These are phyloP conservation scores for Psylliodes chrysocephalus DNA, from an alignment of 2,888 invertebrate genomes.

Conservation along the genomic window DNA sequence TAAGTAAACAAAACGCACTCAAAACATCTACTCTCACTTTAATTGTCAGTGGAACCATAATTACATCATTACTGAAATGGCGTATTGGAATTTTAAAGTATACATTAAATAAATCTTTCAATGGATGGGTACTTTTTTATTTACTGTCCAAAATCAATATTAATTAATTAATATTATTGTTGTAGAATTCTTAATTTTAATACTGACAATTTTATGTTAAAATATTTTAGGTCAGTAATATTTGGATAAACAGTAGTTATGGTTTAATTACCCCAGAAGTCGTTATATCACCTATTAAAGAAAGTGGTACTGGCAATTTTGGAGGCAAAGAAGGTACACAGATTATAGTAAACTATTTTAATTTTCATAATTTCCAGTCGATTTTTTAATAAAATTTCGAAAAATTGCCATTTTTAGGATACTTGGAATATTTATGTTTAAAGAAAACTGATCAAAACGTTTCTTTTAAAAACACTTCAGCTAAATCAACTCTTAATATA, in stretches of 20 bases:
- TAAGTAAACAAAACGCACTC: too few relatives aligned
- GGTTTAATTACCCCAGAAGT: conserved; percentile 66
- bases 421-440: conserved; percentile 38
- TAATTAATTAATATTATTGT: too few relatives aligned
- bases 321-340: conserved; percentile 63
- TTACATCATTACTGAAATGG: too few relatives aligned
- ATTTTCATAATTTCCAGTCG: too few relatives aligned
- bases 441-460: neutral
- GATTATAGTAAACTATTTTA: too few relatives aligned
- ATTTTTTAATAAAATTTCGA: neutral
- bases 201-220: neutral
- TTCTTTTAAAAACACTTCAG: neutral
- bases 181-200: neutral
- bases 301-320: conserved; percentile 67
- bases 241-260: conserved; percentile 68
- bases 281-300: conserved; percentile 65
- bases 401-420: conserved; percentile 41
- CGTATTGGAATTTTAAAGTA: too few relatives aligned
- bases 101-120: too few relatives aligned
- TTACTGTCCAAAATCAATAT: too few relatives aligned
- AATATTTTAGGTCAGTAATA: conserved; percentile 63
- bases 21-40: too few relatives aligned
- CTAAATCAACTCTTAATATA: conserved; percentile 54
- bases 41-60: too few relatives aligned
- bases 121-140: too few relatives aligned